Evolutionary conservation across 2,888 invertebrate genomes (phyloP), one percentile per base, ranked within the genome.

Genomic region (Keiferia lycopersicella): DNA sequence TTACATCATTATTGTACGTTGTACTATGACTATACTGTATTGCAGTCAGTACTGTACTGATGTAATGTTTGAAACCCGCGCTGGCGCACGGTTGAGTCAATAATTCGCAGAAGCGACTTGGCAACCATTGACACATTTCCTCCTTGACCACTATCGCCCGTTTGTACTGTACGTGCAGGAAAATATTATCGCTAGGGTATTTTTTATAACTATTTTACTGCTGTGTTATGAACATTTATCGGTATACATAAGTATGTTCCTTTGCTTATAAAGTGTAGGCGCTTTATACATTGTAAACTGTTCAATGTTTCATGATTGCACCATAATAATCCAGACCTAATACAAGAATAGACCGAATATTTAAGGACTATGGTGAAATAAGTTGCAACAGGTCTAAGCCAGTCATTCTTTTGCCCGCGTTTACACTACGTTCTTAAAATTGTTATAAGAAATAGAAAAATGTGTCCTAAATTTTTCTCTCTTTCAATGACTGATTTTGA

Each of bases 51-150:
- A 20, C 10, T 50, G 11, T 26, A 57, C 22, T 63, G 58, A 58
- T 51, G 50, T 57, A 57, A 57, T 57, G 38, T 38, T 34, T 38
- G 18, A 30, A 30, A 45, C n/a, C 45, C n/a, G 34, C 58, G 45
- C 14, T n/a, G 34, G n/a, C 38, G 20, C 53, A 26, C 62, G 51
- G 69, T 64, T 77, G 77, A 74, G 66, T 74, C 76, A 75, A 70
- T 67, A 58, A 66, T 78, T 74, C 77, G 61, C 62, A 68, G 74
- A 78, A 76, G 56, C 58, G 20, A 56, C 64, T 56, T 65, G 69
- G 67, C 69, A 59, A 64, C 63, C 56, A n/a, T 65, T 65, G 65
- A 62, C 62, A 64, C 63, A 65, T 59, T 58, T 65, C 61, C 66
- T 69, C 20, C 14, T 2, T 30, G n/a, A 53, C 30, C 53, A 30